Base-by-base conservation (phyloP, 2,888 invertebrate genomes). In the Alsophila aescularia region DNA sequence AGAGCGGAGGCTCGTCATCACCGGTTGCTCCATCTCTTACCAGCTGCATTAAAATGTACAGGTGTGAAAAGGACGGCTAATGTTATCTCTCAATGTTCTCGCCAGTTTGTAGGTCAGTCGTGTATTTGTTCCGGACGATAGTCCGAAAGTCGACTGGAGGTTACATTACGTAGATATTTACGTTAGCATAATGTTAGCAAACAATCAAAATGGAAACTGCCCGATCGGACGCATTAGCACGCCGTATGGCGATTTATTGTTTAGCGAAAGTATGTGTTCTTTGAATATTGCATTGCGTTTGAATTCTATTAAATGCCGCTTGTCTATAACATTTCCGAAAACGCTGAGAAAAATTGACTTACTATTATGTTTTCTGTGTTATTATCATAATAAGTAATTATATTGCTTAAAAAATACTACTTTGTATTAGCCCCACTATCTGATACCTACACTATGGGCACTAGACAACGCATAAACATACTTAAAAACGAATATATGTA, bases 91-190 rank as follows among this genome's bases (percentile, higher is more conserved):
- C 78, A 81, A 80, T 76, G 80, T 83, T 83, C 80, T 78, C 81
- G 79, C 77, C 75, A 83, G 85, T 89, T 90, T 91, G 90, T 91
- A 90, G 91, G 90, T 91, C 90, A 91, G 89, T 88, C 87, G 82
- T 85, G 85, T 83, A 77, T 88, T 84, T 90, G 87, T 90, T 89
- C 89, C 90, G 90, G 85, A 87, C 90, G 88, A 84, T 85, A 85
- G 83, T 87, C 89, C 84, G 90, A 90, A 90, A 88, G 90, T 88
- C 91, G 87, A 80, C 88, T 91, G 88, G 90, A 91, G 91, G 91
- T 91, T 89, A 90, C 76, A 81, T 83, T 83, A 83, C 81, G 83
- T 83, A 50, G 77, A 73, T 79, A 77, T 82, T 84, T 81, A 81
- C 82, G 75, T 83, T 77, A 72, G 71, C 70, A 77, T 70, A 68